Base-by-base conservation (phyloP, 1,140 invertebrate species). In the Drosophila kurseongensis region DNA sequence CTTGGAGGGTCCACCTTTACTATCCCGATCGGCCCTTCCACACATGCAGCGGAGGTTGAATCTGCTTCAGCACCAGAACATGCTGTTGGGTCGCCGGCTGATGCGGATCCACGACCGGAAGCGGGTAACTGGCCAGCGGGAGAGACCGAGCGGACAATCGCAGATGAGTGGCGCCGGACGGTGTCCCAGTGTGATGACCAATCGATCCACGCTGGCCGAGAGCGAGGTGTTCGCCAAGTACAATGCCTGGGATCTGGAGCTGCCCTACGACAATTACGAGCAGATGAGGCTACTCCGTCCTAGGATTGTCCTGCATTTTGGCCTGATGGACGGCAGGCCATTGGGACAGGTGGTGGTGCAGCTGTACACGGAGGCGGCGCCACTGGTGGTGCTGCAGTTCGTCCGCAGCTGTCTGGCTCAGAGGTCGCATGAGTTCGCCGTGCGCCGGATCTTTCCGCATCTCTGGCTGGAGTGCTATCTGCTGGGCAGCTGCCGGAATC, bases 381-480 rank as follows among this genome's bases (percentile, higher is more conserved):
- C 81, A 0, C 48, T 79, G 14, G 69, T 85, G 23, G 81, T 85
- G 23, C 57, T 85, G 5, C 58, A 85, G 41, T 74, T 85, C 47
- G 61, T 85, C n/a, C 79, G 79, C 35, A 54, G 61, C 36, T 82
- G 81, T 12, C 12, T 62, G 6, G 13, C 13, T 2, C 56, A 67
- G 10, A n/a, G 63, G 0, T 40, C 69, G 8, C 59, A 76, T 8
- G 47, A 68, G 41, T 71, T 82, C 29, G 56, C 62, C 13, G 41
- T 82, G 14, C 61, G 62, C 8, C 76, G 81, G 1, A 38, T 82
- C 38, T 77, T 82, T 29, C 63, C 72, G 0, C 35, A 55, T 6
- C 68, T 85, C 5, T 85, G 81, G 81, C n/a, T 79, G 35, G 81
- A 85, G 54, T 59, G 59, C 13, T 78, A 84, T 40, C 48, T 84